Conservation (phyloP, 2,797 vertebrate species). For the Parotocinclus haroldoi region DNA sequence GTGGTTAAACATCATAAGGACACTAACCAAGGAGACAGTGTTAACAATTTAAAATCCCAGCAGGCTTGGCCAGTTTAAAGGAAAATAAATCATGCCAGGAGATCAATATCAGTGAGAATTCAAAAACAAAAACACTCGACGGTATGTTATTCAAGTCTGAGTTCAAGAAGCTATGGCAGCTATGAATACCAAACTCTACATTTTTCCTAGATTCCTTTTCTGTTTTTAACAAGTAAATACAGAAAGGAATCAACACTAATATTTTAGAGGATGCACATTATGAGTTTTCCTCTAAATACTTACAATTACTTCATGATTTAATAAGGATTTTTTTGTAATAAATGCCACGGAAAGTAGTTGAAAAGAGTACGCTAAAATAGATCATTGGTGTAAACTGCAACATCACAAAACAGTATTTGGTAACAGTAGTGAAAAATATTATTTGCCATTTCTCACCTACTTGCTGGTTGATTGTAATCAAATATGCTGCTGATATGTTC, state of each 20-base stretch:
- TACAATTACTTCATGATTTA: too few species aligned
- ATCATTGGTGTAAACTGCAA: background rate
- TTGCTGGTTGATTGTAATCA: background rate
- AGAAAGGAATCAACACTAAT: too few species aligned
- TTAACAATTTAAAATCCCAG: background rate
- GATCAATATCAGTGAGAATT: background rate
- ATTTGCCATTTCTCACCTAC: background rate
- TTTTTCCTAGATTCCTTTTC: too few species aligned
- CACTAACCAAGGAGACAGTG: background rate
- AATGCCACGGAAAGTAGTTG: background rate
- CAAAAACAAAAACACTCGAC: background rate
- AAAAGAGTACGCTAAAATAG: background rate
- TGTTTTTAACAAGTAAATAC: too few species aligned
- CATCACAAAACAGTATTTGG: background rate
- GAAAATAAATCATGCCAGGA: background rate
- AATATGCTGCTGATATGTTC: conserved; percentile 3
- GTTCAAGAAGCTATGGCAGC: too few species aligned
- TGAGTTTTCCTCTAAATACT: too few species aligned
- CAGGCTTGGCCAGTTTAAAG: background rate
- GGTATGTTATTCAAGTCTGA: too few species aligned
- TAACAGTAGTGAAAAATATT: background rate
- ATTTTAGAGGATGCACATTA: too few species aligned
- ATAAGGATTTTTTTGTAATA: too few species aligned
- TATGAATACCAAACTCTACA: too few species aligned
- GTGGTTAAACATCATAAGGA: background rate